These are phyloP conservation scores for Spermophilus dauricus DNA, from an alignment of 2,113 vertebrate genomes.

Conservation along the genomic window DNA sequence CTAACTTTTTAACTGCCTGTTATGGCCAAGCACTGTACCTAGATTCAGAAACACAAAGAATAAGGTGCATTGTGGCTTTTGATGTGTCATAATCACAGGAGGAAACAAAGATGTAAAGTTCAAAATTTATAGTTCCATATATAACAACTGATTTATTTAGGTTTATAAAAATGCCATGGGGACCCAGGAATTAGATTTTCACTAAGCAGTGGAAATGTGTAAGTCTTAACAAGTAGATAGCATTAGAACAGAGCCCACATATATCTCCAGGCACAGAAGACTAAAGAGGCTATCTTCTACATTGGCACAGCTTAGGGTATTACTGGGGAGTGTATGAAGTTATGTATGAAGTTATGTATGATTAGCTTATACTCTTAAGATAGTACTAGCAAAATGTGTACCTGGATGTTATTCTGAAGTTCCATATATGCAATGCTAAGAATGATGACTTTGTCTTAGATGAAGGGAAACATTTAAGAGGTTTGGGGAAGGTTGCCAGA, in stretches of 20 bases:
- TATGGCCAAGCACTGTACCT: not conserved
- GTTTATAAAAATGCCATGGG: constrained; percentile 35
- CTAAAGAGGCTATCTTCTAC: not conserved
- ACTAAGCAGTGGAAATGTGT: constrained; percentile 7
- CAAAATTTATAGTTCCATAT: constrained; percentile 45
- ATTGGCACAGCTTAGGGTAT: not conserved
- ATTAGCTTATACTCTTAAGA: not conserved
- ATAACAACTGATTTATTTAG: not conserved
- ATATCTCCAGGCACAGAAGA: not conserved
- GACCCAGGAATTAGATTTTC: constrained; percentile 8
- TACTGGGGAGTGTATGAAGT: not conserved
- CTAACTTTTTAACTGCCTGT: not conserved
- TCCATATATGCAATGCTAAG: not conserved
- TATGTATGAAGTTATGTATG: not conserved
- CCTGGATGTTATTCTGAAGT: not conserved
- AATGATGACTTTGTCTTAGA: not conserved
- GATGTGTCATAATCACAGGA: constrained; percentile 18
- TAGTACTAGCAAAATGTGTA: not conserved
- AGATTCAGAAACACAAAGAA: not conserved
- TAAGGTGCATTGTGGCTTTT: not conserved
- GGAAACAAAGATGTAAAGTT: constrained; percentile 31
- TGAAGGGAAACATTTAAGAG: not conserved
- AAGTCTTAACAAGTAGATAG: constrained; percentile 23
- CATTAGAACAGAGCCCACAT: not conserved
- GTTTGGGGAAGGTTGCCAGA: not conserved